Evolutionary conservation across 2,888 invertebrate species (phyloP).

Genomic region (Exocentrus adspersus): DNA sequence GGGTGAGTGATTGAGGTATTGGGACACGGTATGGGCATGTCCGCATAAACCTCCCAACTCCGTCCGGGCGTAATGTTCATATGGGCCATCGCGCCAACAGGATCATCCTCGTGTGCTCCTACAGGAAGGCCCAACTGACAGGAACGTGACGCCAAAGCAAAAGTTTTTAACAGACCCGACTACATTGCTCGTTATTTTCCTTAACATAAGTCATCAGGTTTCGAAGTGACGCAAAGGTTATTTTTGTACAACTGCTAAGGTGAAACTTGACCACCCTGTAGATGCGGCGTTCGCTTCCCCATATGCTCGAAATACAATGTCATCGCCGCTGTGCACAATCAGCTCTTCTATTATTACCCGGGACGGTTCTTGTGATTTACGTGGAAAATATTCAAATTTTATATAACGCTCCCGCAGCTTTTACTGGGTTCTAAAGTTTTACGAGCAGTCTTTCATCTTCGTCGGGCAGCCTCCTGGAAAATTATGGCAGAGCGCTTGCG

Average conservation of each 20-base stretch:
- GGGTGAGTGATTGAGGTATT: conserved; percentile 61
- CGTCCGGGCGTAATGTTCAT: conserved; percentile 32
- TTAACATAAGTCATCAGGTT: neutral
- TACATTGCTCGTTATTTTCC: no score
- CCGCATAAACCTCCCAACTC: conserved; percentile 49
- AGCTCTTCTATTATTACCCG: conserved; percentile 24
- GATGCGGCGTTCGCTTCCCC: conserved; percentile 5
- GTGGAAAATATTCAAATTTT: conserved; percentile 18
- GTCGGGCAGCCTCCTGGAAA: neutral
- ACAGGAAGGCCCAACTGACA: conserved; percentile 2
- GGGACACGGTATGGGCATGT: conserved; percentile 62
- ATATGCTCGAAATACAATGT: conserved; percentile 26
- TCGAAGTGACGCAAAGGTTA: no score
- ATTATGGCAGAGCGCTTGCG: no score
- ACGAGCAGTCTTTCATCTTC: neutral
- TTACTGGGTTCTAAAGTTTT: conserved; percentile 22
- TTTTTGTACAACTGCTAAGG: neutral
- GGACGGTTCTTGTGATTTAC: conserved; percentile 14
- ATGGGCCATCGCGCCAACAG: conserved; percentile 25
- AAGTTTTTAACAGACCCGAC: no score
- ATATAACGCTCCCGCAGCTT: conserved; percentile 14
- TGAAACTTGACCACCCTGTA: conserved; percentile 6
- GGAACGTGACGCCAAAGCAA: no score
- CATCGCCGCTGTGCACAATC: conserved; percentile 23
- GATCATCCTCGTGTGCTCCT: conserved; percentile 6